A percentile compares a stretch with the other conserved stretches of the same genome.
Evolutionary conservation across 2,113 vertebrate species (phyloP).

Genomic region (Odocoileus hemionus): DNA sequence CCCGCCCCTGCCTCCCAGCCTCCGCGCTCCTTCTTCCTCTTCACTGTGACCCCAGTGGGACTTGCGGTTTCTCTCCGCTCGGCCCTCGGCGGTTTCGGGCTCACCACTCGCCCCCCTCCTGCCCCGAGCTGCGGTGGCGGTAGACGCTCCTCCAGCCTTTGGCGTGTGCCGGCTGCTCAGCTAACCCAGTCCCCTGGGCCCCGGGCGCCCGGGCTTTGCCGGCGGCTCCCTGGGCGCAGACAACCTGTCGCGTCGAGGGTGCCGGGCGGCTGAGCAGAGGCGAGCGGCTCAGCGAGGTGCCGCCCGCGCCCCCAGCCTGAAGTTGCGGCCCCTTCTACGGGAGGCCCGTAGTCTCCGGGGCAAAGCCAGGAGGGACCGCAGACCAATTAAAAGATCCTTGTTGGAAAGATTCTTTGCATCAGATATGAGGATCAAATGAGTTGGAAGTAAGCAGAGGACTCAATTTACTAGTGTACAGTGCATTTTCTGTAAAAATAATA

Average conservation of each 20-base stretch:
- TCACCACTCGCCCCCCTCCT: not conserved
- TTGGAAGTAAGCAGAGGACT: not conserved
- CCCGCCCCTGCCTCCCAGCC: rapidly evolving
- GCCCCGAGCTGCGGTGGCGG: not conserved
- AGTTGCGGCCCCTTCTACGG: too few relatives aligned
- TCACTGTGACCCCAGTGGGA: not conserved
- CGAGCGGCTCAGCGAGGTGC: not conserved
- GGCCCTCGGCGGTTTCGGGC: not conserved
- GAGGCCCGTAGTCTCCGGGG: rapidly evolving
- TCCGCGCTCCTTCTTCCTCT: not conserved
- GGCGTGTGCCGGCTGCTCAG: not conserved
- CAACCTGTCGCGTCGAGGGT: not conserved
- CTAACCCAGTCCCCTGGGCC: not conserved
- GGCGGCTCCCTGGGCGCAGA: not conserved
- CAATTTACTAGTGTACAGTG: not conserved
- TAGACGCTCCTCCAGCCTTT: not conserved
- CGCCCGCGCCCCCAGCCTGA: too few relatives aligned
- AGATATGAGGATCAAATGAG: not conserved
- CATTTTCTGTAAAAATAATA: not conserved
- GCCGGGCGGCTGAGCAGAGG: not conserved
- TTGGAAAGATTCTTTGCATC: not conserved
- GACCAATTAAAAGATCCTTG: not conserved
- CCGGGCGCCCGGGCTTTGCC: not conserved
- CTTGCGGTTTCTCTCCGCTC: not conserved
- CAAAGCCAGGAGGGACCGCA: not conserved